These are phyloP conservation scores for Acleris sparsana DNA, from an alignment of 2,888 invertebrate genomes.

Conservation along the genomic window DNA sequence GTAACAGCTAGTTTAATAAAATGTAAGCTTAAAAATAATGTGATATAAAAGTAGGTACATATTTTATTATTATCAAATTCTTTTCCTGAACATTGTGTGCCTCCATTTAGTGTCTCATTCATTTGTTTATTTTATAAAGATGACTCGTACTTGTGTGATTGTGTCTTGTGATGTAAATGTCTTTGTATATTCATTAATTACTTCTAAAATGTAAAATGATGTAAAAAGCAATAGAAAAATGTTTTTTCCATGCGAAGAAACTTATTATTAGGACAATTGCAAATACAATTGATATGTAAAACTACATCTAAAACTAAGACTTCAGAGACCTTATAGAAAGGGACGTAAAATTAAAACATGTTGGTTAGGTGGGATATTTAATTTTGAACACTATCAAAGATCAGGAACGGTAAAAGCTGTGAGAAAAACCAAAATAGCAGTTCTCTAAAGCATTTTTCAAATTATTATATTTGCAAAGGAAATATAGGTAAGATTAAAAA, in stretches of 20 bases:
- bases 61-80: conserved; percentile 22
- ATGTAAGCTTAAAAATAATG: conserved; percentile 41
- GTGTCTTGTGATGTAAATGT: conserved; percentile 36
- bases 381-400: conserved; percentile 40
- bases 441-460: too few species aligned
- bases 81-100: conserved; percentile 7
- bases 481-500: not conserved
- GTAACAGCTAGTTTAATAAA: conserved; percentile 53
- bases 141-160: conserved; percentile 10
- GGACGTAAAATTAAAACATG: conserved; percentile 25
- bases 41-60: conserved; percentile 31
- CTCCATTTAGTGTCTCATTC: not conserved
- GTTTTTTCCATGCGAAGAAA: conserved; percentile 12
- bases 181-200: conserved; percentile 24
- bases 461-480: not conserved
- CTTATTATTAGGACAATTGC: conserved; percentile 21
- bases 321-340: conserved; percentile 21
- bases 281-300: conserved; percentile 13
- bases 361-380: conserved; percentile 46
- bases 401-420: not conserved
- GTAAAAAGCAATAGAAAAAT: conserved; percentile 28
- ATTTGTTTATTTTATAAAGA: not conserved
- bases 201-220: conserved; percentile 4
- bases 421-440: too few species aligned
- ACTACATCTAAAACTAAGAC: conserved; percentile 21